Evolutionary conservation across 30 jellyfish, hydroid and myxozoan genomes (phyloP).

Genomic region (Phacellophora camtschatica): DNA sequence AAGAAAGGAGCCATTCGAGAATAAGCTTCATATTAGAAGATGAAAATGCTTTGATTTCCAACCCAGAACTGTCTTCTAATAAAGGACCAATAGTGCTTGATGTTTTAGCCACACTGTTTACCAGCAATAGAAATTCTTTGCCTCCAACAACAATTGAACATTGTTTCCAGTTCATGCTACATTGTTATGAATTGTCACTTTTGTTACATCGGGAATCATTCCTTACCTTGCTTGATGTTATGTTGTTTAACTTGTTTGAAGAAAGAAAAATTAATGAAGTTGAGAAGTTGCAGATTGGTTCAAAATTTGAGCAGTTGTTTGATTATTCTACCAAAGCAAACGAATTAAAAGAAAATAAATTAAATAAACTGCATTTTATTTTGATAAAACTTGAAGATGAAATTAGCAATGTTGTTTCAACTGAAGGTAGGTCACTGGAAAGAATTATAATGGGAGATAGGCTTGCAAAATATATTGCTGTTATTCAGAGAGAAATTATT

Average conservation of each 20-base stretch:
- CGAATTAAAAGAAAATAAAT: background rate
- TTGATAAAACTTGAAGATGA: slow-evolving; percentile 13
- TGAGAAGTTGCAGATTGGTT: slow-evolving; percentile 21
- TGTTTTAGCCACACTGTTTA: slow-evolving; percentile 22
- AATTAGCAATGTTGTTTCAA: background rate
- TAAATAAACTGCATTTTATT: slow-evolving; percentile 37
- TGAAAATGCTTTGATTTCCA: background rate
- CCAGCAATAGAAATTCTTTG: slow-evolving; percentile 19
- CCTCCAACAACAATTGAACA: slow-evolving; percentile 15
- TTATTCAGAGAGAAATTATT: slow-evolving; percentile 30
- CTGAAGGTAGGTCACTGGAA: background rate
- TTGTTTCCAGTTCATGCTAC: slow-evolving; percentile 4
- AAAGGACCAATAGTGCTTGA: background rate
- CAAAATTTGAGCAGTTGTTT: slow-evolving; percentile 52
- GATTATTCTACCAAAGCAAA: background rate
- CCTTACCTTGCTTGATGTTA: slow-evolving; percentile 9
- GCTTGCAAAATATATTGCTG: slow-evolving; percentile 20
- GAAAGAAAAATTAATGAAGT: slow-evolving; percentile 21
- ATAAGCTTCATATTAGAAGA: slow-evolving; percentile 9
- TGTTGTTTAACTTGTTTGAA: slow-evolving; percentile 23
- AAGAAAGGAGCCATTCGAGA: slow-evolving; percentile 31
- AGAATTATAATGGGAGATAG: background rate
- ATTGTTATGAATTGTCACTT: slow-evolving; percentile 22
- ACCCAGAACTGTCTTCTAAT: background rate
- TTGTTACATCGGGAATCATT: slow-evolving; percentile 41